Evolutionary conservation across 1,140 invertebrate species (phyloP), one percentile per base, ranked within the genome.

Genomic region (Philotrypesis tridentata): DNA sequence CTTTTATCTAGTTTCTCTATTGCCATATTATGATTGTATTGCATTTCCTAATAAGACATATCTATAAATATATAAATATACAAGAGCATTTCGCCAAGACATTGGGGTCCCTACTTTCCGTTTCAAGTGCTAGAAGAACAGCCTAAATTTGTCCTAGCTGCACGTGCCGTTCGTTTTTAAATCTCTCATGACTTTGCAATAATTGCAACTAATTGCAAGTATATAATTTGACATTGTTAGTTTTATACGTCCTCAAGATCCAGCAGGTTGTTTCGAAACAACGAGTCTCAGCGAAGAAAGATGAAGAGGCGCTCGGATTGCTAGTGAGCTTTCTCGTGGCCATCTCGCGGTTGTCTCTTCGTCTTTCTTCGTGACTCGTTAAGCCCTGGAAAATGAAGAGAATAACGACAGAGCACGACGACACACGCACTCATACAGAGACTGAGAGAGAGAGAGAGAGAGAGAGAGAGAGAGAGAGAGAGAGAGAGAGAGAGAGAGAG

Each of bases 121-220:
- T 92, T 92, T 91, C 86, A 90, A 91, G 92, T 93, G 92, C 92
- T 93, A 93, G 92, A 93, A 92, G 92, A 92, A 92, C 92, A 92
- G 92, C 92, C 92, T 92, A 89, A 84, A 83, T 80, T 88, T 87
- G 82, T 82, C 79, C 86, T 3, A 73, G 25, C 21, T n/a, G 23
- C 27, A 71, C 33, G 67, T 73, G 73, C 80, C 31, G 75, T 17
- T 75, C 11, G 2, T 27, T 75, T 55, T 37, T n/a, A 55, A 55
- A 55, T 14, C 21, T 55, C 48, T 55, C 21, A 21, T n/a, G 21
- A 55, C 21, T n/a, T n/a, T n/a, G 21, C 21, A n/a, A 21, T 21
- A 17, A 43, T 11, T 43, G 40, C 12, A 43, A 43, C 12, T n/a
- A n/a, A n/a, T n/a, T n/a, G n/a, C n/a, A n/a, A 43, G 21, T 2